phyloP scores from a whole-genome alignment of 2,888 invertebrate genomes.

The Andrena bicolor region DNA sequence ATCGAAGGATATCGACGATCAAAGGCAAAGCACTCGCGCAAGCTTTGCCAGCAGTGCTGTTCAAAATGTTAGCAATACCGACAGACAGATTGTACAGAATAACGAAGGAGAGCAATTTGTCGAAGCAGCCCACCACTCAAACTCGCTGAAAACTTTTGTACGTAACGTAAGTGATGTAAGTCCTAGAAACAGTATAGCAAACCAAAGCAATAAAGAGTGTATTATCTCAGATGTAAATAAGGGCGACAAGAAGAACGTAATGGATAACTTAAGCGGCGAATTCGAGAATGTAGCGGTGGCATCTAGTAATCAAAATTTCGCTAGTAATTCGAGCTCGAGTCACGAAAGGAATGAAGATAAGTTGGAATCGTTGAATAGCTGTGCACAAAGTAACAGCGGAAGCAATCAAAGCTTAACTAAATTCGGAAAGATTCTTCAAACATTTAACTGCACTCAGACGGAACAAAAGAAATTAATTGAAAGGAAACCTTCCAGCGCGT shows the following conservation, averaged over 20 bases:
- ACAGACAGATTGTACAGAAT: conserved; percentile 58
- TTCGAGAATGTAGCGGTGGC: conserved; percentile 19
- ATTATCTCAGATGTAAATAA: conserved; percentile 52
- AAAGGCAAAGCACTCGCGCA: conserved; percentile 43
- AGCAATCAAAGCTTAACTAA: conserved; percentile 65
- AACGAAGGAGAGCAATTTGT: conserved; percentile 46
- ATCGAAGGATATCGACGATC: conserved; percentile 35
- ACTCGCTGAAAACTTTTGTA: conserved; percentile 57
- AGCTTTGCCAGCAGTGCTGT: conserved; percentile 70
- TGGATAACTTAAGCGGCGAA: conserved; percentile 25
- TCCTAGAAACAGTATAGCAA: conserved; percentile 60
- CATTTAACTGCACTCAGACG: conserved; percentile 40
- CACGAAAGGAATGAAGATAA: conserved; percentile 70
- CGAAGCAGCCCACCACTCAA: conserved; percentile 49
- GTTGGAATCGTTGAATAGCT: conserved; percentile 72
- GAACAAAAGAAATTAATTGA: conserved; percentile 54
- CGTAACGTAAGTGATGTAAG: conserved; percentile 60
- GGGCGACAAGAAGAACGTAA: conserved; percentile 28
- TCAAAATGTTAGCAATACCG: conserved; percentile 71
- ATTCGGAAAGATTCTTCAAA: conserved; percentile 65
- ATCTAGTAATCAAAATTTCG: conserved; percentile 12
- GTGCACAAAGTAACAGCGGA: conserved; percentile 69
- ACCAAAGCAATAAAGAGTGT: conserved; percentile 71
- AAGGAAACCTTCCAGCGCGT: conserved; percentile 50
- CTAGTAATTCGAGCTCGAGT: conserved; percentile 39